Base-by-base conservation (phyloP, 2,888 invertebrate genomes). In the Pelosia muscerda region DNA sequence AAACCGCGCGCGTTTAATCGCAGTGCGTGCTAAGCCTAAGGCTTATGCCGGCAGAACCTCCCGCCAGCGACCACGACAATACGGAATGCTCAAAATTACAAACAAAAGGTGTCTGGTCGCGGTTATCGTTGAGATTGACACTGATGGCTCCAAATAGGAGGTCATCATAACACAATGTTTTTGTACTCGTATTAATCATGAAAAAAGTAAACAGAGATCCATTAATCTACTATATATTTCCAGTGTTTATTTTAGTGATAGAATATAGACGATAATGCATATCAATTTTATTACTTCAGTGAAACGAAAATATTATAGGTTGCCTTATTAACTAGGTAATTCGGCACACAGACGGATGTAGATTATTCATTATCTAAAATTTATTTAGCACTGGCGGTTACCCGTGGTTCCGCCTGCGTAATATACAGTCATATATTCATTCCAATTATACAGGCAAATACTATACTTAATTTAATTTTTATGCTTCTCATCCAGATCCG, bases 41-140 rank as follows among this genome's bases (percentile, higher is more conserved):
- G n/a, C n/a, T n/a, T n/a, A n/a, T n/a, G n/a, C 58, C 76, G 63
- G 71, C 74, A 63, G 78, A 74, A 71, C 64, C 78, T 83, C 84
- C 77, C 78, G 76, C 79, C 72, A 76, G 63, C 74, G 68, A 76
- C 68, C 86, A 86, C 84, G 85, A 76, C 72, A 64, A 76, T 75
- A 68, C 63, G 75, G 80, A 86, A 79, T 85, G 86, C 68, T 84
- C 80, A 72, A 83, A 85, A 88, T 84, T 77, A 81, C 84, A 87
- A 87, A 88, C 86, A 86, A 86, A 84, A 83, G 73, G 75, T 74
- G 77, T 76, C 81, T 83, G 79, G 75, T 78, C 75, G 69, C 66
- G 75, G 79, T 84, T 85, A 86, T 87, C 85, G 72, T 68, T 28
- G 63, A 71, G 75, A 76, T 79, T 75, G 77, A 68, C 76, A 65